A percentile compares a stretch with the other conserved stretches of the same genome.
These are phyloP conservation scores for Prosapia bicincta DNA, from an alignment of 2,888 invertebrate genomes.

Conservation along the genomic window DNA sequence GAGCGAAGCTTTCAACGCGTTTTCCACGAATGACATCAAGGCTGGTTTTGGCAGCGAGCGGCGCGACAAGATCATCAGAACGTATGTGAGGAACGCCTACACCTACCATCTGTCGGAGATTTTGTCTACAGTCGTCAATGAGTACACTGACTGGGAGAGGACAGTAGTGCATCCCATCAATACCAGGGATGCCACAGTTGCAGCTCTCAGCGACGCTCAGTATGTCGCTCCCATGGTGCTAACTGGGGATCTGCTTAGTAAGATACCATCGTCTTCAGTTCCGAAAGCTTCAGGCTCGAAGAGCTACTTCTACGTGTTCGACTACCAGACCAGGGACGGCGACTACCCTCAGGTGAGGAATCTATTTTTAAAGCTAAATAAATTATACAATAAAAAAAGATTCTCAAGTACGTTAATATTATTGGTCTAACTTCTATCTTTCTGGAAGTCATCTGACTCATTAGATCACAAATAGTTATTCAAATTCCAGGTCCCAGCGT, in stretches of 20 bases:
- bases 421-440: too few species aligned
- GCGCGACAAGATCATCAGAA: slow-evolving; percentile 65
- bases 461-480: too few species aligned
- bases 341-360: slow-evolving; percentile 85
- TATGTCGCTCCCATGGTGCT: slow-evolving; percentile 88
- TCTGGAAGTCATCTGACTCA: too few species aligned
- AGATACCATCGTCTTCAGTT: slow-evolving; percentile 46
- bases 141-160: slow-evolving; percentile 97
- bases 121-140: slow-evolving; percentile 87
- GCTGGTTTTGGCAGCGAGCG: slow-evolving; percentile 61
- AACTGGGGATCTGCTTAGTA: slow-evolving; percentile 78
- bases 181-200: slow-evolving; percentile 83
- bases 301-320: slow-evolving; percentile 87
- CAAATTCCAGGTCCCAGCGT: too few species aligned
- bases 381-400: too few species aligned
- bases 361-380: too few species aligned
- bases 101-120: slow-evolving; percentile 95
- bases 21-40: slow-evolving; percentile 44
- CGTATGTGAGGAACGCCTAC: slow-evolving; percentile 92
- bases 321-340: slow-evolving; percentile 87
- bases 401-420: too few species aligned
- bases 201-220: slow-evolving; percentile 90
- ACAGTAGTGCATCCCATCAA: slow-evolving; percentile 87
- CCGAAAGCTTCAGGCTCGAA: slow-evolving; percentile 48
- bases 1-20: slow-evolving; percentile 79